Base-by-base conservation (phyloP, 2,888 invertebrate species). In the Pantelozetes paolii region DNA sequence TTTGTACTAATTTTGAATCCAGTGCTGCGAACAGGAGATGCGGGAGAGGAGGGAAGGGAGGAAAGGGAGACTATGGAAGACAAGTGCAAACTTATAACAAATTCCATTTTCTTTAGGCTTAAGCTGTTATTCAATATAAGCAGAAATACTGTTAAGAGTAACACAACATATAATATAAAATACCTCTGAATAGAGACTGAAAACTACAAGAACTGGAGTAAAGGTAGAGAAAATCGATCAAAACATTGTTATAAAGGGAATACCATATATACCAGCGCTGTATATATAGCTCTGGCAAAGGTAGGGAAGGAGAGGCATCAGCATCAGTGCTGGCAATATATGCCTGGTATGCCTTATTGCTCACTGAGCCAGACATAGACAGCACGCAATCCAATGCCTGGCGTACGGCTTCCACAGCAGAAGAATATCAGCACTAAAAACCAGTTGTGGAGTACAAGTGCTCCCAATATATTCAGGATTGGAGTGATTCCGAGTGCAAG, bases 141-240 rank as follows among this genome's bases (percentile, higher is more conserved):
- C 32, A 64, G 36, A 40, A 64, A 64, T 64, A 23, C 40, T 64
- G 36, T 64, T 64, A 36, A 64, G 64, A 64, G 64, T 64, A 64
- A 40, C 64, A 64, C 20, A 64, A 32, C 64, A 28, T 40, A 20
- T 45, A 45, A 45, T 45, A 57, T 57, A 64, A 64, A 64, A 64
- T 64, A 64, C 64, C 64, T 64, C 11, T 23, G 40, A 40, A 40
- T 40, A 64, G 64, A 64, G 64, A 20, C 20, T 64, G 20, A 64
- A 36, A 40, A 36, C 36, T 40, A 23, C n/a, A 40, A 40, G 20
- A 64, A 26, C 23, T 18, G n/a, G 23, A 64, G 64, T 64, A 64
- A 64, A 64, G 64, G 64, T 64, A 64, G 64, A 40, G 40, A 64
- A 64, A 64, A 64, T 64, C 64, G 64, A 64, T 64, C 36, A 64